Conservation (phyloP, 2,797 vertebrate genomes). For the Sebastes variabilis region DNA sequence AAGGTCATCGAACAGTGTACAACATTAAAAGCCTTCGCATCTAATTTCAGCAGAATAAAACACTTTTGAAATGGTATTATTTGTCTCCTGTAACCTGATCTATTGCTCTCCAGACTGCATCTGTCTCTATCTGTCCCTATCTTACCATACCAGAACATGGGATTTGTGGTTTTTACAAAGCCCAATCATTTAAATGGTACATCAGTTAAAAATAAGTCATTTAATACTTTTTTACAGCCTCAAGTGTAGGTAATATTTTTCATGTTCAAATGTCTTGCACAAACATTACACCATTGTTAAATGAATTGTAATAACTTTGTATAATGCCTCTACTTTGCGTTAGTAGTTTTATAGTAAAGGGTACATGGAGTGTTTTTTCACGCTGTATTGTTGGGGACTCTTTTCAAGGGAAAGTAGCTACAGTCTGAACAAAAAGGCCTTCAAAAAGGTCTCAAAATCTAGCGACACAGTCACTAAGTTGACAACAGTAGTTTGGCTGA, state of each 20-base stretch:
- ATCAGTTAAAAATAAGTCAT: not conserved
- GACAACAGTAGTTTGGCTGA: not conserved
- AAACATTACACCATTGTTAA: not conserved
- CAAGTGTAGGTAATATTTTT: not conserved
- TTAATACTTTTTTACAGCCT: not conserved
- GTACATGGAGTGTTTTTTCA: not conserved
- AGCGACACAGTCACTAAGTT: not conserved
- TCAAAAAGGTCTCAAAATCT: not conserved
- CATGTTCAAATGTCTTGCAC: not conserved
- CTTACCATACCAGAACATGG: not conserved
- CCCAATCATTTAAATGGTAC: not conserved
- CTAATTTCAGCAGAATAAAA: not conserved
- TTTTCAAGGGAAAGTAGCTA: not conserved
- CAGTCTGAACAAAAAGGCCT: not conserved
- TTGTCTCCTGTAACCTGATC: not conserved
- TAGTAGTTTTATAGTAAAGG: not conserved
- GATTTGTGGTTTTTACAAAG: not conserved
- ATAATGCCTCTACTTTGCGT: not conserved
- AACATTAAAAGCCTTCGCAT: not conserved
- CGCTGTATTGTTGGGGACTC: not conserved
- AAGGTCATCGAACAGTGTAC: not conserved
- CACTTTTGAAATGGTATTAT: not conserved
- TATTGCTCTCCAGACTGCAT: not conserved
- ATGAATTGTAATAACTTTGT: not conserved
- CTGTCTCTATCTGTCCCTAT: not conserved